Conservation (phyloP, 2,888 invertebrate genomes). For the Netelia melanura region DNA sequence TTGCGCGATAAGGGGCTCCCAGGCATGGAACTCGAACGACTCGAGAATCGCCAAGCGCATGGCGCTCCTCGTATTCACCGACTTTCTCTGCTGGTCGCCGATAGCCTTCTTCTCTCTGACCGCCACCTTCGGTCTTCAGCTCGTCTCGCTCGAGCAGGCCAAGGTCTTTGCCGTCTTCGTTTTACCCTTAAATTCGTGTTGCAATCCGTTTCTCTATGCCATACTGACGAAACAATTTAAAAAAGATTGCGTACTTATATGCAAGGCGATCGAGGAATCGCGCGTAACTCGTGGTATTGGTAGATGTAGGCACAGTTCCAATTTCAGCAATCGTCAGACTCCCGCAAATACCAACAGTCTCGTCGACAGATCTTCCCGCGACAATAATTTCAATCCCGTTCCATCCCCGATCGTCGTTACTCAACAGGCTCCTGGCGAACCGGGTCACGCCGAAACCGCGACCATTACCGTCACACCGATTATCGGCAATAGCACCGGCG, state of each 20-base stretch:
- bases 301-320: conserved; percentile 93
- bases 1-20: conserved; percentile 98
- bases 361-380: conserved; percentile 92
- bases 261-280: conserved; percentile 98
- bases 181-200: conserved; percentile 97
- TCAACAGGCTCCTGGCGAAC: not conserved
- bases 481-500: conserved; percentile 83
- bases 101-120: conserved; percentile 98
- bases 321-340: conserved; percentile 95
- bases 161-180: conserved; percentile 98
- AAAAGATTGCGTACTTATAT: conserved; percentile 97
- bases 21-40: conserved; percentile 99
- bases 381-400: conserved; percentile 83
- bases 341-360: conserved; percentile 95
- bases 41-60: conserved; percentile 98
- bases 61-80: conserved; percentile 98
- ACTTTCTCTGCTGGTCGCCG: conserved; percentile 99
- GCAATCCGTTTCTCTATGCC: conserved; percentile 99
- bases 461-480: conserved; percentile 74
- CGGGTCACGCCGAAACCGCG: conserved; percentile 78
- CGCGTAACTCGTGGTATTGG: conserved; percentile 95
- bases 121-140: conserved; percentile 95
- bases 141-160: conserved; percentile 97
- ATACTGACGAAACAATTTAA: conserved; percentile 99
- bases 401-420: too few relatives aligned